phyloP scores from a whole-genome alignment of 2,797 vertebrate species.

The Loriculus beryllinus region DNA sequence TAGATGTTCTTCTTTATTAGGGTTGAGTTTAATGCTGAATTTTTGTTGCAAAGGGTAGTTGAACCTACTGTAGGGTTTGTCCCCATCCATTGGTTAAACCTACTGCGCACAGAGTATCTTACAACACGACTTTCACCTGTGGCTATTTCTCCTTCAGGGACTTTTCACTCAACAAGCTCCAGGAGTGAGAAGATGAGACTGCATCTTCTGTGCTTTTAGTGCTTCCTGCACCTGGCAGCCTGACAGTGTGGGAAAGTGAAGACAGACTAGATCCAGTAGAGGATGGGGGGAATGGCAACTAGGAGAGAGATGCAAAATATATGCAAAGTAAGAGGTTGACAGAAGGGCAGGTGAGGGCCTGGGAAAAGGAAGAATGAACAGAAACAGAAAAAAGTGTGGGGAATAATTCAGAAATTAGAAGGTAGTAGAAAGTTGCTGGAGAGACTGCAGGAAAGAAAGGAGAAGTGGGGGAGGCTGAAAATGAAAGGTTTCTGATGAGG shows the following conservation, averaged over 20 bases:
- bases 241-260: not conserved
- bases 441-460: not conserved
- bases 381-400: not conserved
- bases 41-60: not conserved
- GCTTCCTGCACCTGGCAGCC: not conserved
- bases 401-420: not conserved
- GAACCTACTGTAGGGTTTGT: not conserved
- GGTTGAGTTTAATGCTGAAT: not conserved
- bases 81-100: not conserved
- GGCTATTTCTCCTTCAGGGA: not conserved
- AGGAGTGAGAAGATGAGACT: not conserved
- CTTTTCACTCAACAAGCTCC: rapidly evolving
- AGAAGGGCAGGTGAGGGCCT: not conserved
- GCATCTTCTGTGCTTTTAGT: not conserved
- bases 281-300: not conserved
- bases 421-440: not conserved
- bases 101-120: not conserved
- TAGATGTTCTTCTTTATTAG: not conserved
- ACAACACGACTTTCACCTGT: not conserved
- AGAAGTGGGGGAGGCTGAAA: not conserved
- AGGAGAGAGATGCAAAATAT: not conserved
- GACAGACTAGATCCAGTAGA: not conserved
- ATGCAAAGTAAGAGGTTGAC: not conserved
- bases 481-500: not conserved
- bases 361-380: not conserved